A percentile compares a stretch with the other conserved stretches of the same genome.
Evolutionary conservation across 2,888 invertebrate genomes (phyloP).

Genomic region (Drosophila putrida): DNA sequence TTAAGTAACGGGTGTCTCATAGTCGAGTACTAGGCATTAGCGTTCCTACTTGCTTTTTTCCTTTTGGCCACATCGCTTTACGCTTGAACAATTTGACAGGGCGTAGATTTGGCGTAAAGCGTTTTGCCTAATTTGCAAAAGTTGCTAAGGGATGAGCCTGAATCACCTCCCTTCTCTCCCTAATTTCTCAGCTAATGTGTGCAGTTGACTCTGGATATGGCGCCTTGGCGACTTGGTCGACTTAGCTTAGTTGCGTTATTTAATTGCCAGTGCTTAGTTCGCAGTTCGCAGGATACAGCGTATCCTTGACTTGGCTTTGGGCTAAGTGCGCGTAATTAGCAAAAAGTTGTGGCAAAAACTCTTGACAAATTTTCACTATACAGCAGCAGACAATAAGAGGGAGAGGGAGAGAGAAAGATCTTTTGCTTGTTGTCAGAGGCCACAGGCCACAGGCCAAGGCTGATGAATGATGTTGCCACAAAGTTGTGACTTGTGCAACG

Average conservation of each 20-base stretch:
- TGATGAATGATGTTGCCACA: slow-evolving; percentile 49
- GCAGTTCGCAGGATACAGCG: slow-evolving; percentile 11
- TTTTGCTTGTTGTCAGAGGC: slow-evolving; percentile 18
- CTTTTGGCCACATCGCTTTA: slow-evolving; percentile 52
- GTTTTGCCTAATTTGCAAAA: slow-evolving; percentile 80
- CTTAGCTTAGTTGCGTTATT: slow-evolving; percentile 56
- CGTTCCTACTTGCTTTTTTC: slow-evolving; percentile 26
- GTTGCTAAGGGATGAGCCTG: slow-evolving; percentile 45
- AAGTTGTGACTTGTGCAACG: slow-evolving; percentile 48
- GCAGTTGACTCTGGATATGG: slow-evolving; percentile 54
- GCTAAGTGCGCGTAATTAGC: slow-evolving; percentile 77
- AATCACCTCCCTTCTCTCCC: not conserved
- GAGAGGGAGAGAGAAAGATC: slow-evolving; percentile 1
- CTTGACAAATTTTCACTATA: slow-evolving; percentile 61
- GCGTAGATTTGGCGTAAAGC: slow-evolving; percentile 77
- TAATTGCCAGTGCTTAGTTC: slow-evolving; percentile 75
- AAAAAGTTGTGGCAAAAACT: slow-evolving; percentile 40
- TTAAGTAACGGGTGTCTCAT: no score
- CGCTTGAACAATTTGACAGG: slow-evolving; percentile 79
- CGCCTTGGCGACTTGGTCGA: slow-evolving; percentile 40
- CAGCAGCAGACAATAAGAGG: not conserved
- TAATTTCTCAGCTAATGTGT: slow-evolving; percentile 71
- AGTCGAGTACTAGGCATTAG: not conserved
- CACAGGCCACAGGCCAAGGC: slow-evolving; percentile 31
- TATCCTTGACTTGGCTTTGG: slow-evolving; percentile 39